phyloP scores from a whole-genome alignment of 2,113 vertebrate genomes.

The Centropus bengalensis region DNA sequence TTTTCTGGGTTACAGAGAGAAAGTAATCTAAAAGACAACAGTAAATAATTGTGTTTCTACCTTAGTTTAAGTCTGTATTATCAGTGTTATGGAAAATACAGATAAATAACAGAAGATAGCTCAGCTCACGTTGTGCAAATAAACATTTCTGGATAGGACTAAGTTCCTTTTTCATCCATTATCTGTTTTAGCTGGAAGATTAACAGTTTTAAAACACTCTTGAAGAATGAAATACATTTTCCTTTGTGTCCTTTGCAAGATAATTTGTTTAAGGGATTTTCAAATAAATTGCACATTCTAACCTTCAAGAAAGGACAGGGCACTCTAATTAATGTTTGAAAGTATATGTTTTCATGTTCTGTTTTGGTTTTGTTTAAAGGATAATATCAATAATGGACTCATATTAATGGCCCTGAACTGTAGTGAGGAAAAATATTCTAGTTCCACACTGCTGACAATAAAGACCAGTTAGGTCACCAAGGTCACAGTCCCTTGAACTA shows the following conservation, averaged over 20 bases:
- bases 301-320: neutral
- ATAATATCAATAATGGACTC: neutral
- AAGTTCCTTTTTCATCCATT: neutral
- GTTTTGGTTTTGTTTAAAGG: neutral
- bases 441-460: neutral
- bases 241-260: neutral
- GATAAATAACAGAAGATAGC: conserved; percentile 28
- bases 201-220: neutral
- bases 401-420: neutral
- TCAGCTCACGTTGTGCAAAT: neutral
- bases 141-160: neutral
- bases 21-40: conserved; percentile 70
- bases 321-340: neutral
- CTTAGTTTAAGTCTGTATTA: conserved; percentile 49
- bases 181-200: neutral
- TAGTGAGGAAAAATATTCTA: neutral
- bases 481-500: neutral
- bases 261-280: neutral
- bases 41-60: conserved; percentile 62
- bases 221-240: neutral
- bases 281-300: neutral
- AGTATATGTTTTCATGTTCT: neutral
- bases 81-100: conserved; percentile 25
- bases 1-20: conserved; percentile 61
- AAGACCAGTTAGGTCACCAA: neutral